Evolutionary conservation across 2,888 invertebrate species (phyloP), one percentile per base, ranked within the genome.

Genomic region (Fragum sueziense): DNA sequence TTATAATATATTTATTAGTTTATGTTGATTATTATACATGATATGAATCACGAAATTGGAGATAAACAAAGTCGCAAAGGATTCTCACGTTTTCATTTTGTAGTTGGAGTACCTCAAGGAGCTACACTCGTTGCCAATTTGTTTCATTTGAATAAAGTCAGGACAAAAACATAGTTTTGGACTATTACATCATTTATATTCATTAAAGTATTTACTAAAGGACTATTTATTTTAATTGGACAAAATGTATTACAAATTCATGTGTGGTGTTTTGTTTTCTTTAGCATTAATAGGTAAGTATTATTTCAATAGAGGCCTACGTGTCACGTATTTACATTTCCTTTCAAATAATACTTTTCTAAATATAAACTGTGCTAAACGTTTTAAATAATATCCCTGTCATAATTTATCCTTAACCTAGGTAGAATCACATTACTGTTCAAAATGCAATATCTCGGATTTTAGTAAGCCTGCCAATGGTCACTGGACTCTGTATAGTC

Each of bases 181-280:
- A 14, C 14, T 2, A 20, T 20, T n/a, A 14, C 20, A n/a, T 47
- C 20, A 4, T 47, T n/a, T 4, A 9, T 14, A 47, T 14, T 14
- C 3, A 47, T 9, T 47, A 9, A 14, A 47, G n/a, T 47, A 9
- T 47, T 47, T 9, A 9, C n/a, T 47, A 9, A 47, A 47, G n/a
- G 17, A 14, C 3, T 20, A 4, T 9, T 9, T 9, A 47, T 14
- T 47, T 14, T 47, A 47, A 47, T 2, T 47, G 14, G 14, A 27
- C 17, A 54, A 57, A 61, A 61, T 61, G 61, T 31, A 61, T 61
- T 29, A n/a, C n/a, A 61, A 61, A 61, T 61, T 61, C 31, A n/a
- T 61, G 20, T 61, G 29, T 20, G 61, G 61, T 33, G 1, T 61
- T 11, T 31, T 61, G 20, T 33, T 33, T 2, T 11, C 61, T 9